Percentiles rank a stretch among this genome's conserved stretches.
Evolutionary conservation across 2,888 invertebrate species (phyloP).

Genomic region (Nesidiocoris tenuis): DNA sequence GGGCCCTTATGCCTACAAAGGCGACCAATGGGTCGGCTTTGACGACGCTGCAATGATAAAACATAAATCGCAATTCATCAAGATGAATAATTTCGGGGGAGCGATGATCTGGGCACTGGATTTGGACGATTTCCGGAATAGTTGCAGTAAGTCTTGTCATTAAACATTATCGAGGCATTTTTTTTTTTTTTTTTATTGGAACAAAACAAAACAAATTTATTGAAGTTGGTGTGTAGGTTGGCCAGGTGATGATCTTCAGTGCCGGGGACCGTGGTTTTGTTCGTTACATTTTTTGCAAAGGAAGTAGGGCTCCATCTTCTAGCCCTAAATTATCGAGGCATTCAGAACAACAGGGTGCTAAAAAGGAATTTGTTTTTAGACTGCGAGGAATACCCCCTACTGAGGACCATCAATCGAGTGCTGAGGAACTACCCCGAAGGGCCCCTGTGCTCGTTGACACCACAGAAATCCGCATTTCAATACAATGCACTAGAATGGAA

Average conservation of each 20-base stretch:
- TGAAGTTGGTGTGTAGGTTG: too few species aligned
- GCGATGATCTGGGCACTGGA: conserved; percentile 90
- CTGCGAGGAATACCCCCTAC: conserved; percentile 77
- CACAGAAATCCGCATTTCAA: too few species aligned
- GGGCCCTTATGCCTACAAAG: conserved; percentile 80
- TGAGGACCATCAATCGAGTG: conserved; percentile 78
- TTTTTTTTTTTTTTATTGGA: too few species aligned
- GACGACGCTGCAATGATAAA: conserved; percentile 82
- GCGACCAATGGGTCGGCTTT: conserved; percentile 91
- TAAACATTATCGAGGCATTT: neutral
- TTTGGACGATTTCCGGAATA: conserved; percentile 72
- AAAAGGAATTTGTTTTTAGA: conserved; percentile 73
- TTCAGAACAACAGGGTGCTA: too few species aligned
- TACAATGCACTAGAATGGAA: too few species aligned
- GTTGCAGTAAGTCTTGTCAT: conserved; percentile 20
- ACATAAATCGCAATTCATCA: conserved; percentile 79
- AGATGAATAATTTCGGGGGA: conserved; percentile 76
- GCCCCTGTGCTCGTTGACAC: conserved; percentile 61
- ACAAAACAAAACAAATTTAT: too few species aligned
- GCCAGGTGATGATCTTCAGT: too few species aligned
- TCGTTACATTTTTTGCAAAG: too few species aligned
- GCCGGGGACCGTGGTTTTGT: too few species aligned
- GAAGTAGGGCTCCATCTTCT: too few species aligned
- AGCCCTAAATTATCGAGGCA: too few species aligned
- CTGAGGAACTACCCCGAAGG: conserved; percentile 68